Evolutionary conservation across 2,797 vertebrate species (phyloP).

Genomic region (Tapirus indicus): DNA sequence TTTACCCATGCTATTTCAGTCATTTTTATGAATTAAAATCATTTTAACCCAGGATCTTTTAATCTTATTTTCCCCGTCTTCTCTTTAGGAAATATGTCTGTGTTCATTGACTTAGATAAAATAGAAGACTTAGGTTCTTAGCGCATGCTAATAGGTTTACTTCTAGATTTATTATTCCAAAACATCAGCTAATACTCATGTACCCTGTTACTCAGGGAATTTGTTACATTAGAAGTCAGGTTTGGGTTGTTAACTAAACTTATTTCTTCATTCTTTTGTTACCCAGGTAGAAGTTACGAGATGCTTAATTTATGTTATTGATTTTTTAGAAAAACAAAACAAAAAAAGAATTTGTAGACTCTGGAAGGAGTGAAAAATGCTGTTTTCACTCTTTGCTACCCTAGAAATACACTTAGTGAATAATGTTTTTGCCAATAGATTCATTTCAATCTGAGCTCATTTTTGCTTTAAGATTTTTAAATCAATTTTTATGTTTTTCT

Average conservation of each 20-base stretch:
- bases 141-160: neutral
- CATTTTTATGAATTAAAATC: neutral
- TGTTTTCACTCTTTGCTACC: neutral
- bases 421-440: neutral
- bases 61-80: neutral
- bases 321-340: conserved; percentile 28
- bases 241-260: neutral
- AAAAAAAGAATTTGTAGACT: neutral
- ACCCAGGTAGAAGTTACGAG: neutral
- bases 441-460: neutral
- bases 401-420: neutral
- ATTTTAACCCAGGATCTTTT: neutral
- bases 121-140: neutral
- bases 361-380: neutral
- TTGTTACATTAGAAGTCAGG: neutral
- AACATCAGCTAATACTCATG: neutral
- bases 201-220: neutral
- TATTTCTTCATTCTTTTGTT: neutral
- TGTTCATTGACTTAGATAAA: neutral
- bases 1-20: neutral
- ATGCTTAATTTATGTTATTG: neutral
- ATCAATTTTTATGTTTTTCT: neutral
- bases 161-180: neutral
- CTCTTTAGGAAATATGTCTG: neutral
- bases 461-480: conserved; percentile 58